Conservation (phyloP, 64 coral and sea anemone genomes). For the Anthopleura sola region DNA sequence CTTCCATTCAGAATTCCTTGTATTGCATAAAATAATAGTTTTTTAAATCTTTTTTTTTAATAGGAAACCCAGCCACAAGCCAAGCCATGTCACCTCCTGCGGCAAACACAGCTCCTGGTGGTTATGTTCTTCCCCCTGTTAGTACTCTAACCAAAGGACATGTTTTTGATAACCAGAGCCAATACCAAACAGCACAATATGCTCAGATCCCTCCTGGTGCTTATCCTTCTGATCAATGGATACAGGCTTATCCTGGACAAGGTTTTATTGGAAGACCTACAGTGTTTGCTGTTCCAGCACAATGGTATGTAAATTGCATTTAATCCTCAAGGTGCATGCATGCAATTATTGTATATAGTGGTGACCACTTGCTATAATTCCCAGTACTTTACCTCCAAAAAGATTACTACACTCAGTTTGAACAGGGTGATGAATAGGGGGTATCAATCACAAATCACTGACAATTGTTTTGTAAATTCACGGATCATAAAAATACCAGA, state of each 20-base stretch:
- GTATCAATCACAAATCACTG: too few relatives aligned
- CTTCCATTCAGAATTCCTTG: too few relatives aligned
- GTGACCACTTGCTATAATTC: not conserved
- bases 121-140: slow-evolving; percentile 74
- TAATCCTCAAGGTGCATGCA: too few relatives aligned
- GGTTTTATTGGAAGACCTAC: slow-evolving; percentile 87
- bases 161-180: slow-evolving; percentile 57
- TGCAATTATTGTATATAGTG: too few relatives aligned
- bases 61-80: slow-evolving; percentile 11
- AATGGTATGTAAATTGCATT: slow-evolving; percentile 47
- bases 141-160: slow-evolving; percentile 83
- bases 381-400: not conserved
- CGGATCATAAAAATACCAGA: too few relatives aligned
- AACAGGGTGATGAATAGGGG: too few relatives aligned
- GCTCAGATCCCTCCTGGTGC: slow-evolving; percentile 66
- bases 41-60: not conserved
- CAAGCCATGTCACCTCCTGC: slow-evolving; percentile 80
- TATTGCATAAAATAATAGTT: too few relatives aligned
- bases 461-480: too few relatives aligned
- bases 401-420: too few relatives aligned
- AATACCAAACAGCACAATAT: slow-evolving; percentile 71
- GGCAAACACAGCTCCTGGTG: slow-evolving; percentile 81
- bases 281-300: slow-evolving; percentile 78
- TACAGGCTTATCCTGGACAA: slow-evolving; percentile 65
- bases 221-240: slow-evolving; percentile 86